Conservation (phyloP, 2,797 vertebrate genomes). For the Sebastes minor region DNA sequence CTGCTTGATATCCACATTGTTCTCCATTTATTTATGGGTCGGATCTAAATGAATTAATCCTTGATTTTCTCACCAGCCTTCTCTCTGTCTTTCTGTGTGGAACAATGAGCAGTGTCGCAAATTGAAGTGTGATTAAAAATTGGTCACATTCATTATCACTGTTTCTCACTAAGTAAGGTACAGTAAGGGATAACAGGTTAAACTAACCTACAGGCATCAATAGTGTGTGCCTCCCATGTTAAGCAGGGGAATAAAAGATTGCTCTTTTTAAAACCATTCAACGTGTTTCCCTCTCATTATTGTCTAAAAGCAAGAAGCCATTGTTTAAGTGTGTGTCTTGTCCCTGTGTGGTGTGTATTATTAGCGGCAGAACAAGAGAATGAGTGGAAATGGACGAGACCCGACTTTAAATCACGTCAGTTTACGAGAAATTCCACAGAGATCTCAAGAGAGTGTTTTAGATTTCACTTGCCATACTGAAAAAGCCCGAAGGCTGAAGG, state of each 20-base stretch:
- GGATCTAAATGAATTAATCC: constrained; percentile 42
- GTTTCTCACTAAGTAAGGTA: neutral
- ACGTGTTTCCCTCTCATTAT: constrained; percentile 10
- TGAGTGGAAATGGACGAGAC: constrained; percentile 12
- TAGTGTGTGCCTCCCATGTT: neutral
- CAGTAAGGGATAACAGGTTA: neutral
- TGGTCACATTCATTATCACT: neutral
- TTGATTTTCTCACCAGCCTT: constrained; percentile 4
- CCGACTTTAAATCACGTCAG: constrained; percentile 21
- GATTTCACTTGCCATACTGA: neutral
- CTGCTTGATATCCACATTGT: constrained; percentile 49
- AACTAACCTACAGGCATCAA: neutral
- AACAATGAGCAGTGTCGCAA: constrained; percentile 4
- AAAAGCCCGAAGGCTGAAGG: neutral
- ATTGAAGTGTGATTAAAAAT: constrained; percentile 26
- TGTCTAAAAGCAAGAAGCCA: neutral
- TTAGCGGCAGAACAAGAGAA: constrained; percentile 26
- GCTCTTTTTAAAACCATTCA: constrained; percentile 14
- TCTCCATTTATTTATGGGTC: constrained; percentile 37
- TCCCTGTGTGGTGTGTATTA: neutral
- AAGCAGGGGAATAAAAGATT: neutral
- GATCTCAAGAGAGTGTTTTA: constrained; percentile 1
- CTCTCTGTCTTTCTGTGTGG: neutral
- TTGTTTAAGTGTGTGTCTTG: neutral
- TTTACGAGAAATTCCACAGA: constrained; percentile 30